Evolutionary conservation across 2,797 vertebrate genomes (phyloP), one percentile per base, ranked within the genome.

Genomic region (Perodicticus potto): DNA sequence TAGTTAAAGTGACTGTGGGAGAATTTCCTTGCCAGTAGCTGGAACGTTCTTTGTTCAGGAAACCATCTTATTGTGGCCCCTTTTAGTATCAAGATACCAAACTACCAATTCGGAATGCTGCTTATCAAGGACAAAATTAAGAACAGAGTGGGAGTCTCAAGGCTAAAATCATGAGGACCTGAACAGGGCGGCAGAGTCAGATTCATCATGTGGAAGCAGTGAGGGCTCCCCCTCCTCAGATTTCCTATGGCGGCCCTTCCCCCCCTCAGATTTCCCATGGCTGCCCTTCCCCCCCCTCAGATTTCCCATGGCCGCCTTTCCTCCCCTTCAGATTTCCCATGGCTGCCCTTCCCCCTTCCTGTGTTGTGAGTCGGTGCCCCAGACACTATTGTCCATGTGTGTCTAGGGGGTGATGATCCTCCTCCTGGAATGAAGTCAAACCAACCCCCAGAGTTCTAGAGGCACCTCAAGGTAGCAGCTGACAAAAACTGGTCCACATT

Each of bases 201-300:
- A 76, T 20, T 19, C 72, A 29, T 17, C 14, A 0, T 12, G n/a
- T 3, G 13, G n/a, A 32, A 0, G 0, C 0, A 0, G 29, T 3
- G 14, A 55, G 23, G 43, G 69, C 14, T 61, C 43, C 27, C 12
- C 1, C 8, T 5, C 40, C 40, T 40, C 40, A 40, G 40, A 40
- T 40, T 40, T 40, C 40, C 81, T 10, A 17, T 13, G 53, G 65
- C 14, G 20, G 2, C 32, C 19, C 29, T 19, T 1, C 27, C 17
- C 5, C 27, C 73, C 19, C 57, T 23, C 69, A 6, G 45, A n/a
- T 5, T 17, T 55, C 17, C 81, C 13, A 17, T 13, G 53, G 65
- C 14, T 20, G 2, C 32, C 19, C 29, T 19, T 1, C 27, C 17
- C 5, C 27, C 73, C n/a, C 40, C 40, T 40, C 40, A 40, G 40